Base-by-base conservation (phyloP, 2,888 invertebrate genomes). In the Drosophila kambysellisi region DNA sequence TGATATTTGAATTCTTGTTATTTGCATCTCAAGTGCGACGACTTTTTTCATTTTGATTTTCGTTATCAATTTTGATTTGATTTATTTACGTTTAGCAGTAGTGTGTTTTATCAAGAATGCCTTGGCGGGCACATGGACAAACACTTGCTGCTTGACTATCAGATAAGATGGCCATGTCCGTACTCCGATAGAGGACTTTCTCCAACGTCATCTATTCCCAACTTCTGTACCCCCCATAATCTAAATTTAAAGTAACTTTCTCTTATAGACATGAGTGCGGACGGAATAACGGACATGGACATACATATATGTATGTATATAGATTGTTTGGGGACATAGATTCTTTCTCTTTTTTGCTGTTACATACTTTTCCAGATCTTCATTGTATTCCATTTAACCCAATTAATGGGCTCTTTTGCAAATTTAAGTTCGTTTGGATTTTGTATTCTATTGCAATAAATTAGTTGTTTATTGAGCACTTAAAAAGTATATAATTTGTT, bases 31-130 rank as follows among this genome's bases (percentile, higher is more conserved):
- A 9, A 53, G 35, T n/a, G 1, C 33, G 20, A 20, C 9, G 20
- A 35, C 20, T 20, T 12, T 17, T 52, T 51, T 20, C 4, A 30
- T 32, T 51, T 64, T 39, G 11, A 17, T 37, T 60, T 68, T 37
- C 4, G 17, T 46, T 61, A 64, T 17, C 8, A 59, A 50, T 46
- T 57, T 46, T 12, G 20, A 57, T 60, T 69, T 57, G 15, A 4
- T 39, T 58, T 61, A 52, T 73, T 64, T 58, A 43, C 58, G 41
- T 50, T 43, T 35, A 35, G 37, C 25, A 25, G 25, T 25, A 25
- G 25, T 48, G 41, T 37, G 53, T 65, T 59, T 73, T 65, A 56
- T 76, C 52, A 67, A 25, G 25, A 46, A 43, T 41, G 30, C 11
- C 20, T 20, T 6, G n/a, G 11, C 20, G n/a, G 32, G 25, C n/a